Evolutionary conservation across 2,797 vertebrate species (phyloP).

Genomic region (Halcyon leucocephala): DNA sequence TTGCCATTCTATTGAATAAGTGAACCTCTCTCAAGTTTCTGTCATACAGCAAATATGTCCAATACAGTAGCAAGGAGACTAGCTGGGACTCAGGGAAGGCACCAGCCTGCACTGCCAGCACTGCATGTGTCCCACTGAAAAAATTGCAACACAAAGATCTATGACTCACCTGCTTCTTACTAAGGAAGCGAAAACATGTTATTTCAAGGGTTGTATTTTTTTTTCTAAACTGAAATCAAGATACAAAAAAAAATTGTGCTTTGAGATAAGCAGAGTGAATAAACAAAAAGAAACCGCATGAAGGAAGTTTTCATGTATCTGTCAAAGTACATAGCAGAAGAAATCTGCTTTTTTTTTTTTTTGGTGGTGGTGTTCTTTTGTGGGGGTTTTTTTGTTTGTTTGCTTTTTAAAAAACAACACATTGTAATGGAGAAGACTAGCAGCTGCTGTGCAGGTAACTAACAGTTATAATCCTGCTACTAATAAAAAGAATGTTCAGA

Average conservation of each 20-base stretch:
- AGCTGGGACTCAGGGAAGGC: background rate
- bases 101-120: background rate
- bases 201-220: background rate
- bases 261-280: background rate
- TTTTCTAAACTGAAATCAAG: background rate
- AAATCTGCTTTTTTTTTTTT: background rate
- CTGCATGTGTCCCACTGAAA: background rate
- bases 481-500: conserved; percentile 20
- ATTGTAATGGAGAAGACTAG: background rate
- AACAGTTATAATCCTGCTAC: background rate
- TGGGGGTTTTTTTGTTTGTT: background rate
- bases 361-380: background rate
- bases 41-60: background rate
- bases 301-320: background rate
- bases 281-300: background rate
- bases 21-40: background rate
- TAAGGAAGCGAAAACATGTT: background rate
- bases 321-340: background rate
- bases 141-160: background rate
- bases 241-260: background rate
- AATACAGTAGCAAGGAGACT: background rate
- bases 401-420: background rate
- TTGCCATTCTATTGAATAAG: background rate
- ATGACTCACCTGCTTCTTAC: background rate
- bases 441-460: background rate